A percentile compares a stretch with the other conserved stretches of the same genome.
These are phyloP conservation scores for Holacanthella duospinosa DNA, from an alignment of 2,888 invertebrate genomes.

Conservation along the genomic window DNA sequence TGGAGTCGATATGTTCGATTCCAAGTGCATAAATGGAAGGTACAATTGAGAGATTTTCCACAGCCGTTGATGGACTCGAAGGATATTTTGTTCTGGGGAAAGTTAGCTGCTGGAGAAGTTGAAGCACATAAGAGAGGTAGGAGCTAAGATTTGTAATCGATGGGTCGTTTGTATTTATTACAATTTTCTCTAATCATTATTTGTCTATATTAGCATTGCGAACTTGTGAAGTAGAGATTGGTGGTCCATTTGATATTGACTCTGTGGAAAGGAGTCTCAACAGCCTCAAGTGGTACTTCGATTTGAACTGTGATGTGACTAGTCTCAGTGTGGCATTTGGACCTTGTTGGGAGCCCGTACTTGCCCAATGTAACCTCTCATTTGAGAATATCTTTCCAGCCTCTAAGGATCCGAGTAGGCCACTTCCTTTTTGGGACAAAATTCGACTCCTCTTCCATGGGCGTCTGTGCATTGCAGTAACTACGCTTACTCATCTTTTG, in stretches of 20 bases:
- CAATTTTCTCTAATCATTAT: neutral
- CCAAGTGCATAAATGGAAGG: slow-evolving; percentile 72
- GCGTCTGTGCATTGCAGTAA: slow-evolving; percentile 73
- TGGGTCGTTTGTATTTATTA: slow-evolving; percentile 5
- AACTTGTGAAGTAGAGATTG: slow-evolving; percentile 66
- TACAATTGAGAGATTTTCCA: slow-evolving; percentile 86
- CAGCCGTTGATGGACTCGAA: slow-evolving; percentile 79
- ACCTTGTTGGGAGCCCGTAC: slow-evolving; percentile 97
- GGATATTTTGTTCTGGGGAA: slow-evolving; percentile 77
- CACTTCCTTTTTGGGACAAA: slow-evolving; percentile 96
- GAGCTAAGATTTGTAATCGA: neutral
- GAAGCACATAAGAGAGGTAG: slow-evolving; percentile 56
- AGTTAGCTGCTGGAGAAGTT: slow-evolving; percentile 81
- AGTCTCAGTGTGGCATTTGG: slow-evolving; percentile 90
- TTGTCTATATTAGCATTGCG: slow-evolving; percentile 51
- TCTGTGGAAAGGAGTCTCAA: slow-evolving; percentile 85
- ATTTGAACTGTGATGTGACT: slow-evolving; percentile 85
- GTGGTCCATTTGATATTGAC: slow-evolving; percentile 70
- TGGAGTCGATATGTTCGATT: slow-evolving; percentile 85
- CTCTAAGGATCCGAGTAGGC: slow-evolving; percentile 84
- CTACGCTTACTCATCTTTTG: slow-evolving; percentile 76
- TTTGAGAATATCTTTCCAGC: slow-evolving; percentile 79
- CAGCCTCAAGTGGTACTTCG: slow-evolving; percentile 93
- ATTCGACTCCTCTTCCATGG: slow-evolving; percentile 86
- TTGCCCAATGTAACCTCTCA: slow-evolving; percentile 77